These are phyloP conservation scores for Brachyptera risi DNA, from an alignment of 2,888 invertebrate genomes.

Conservation along the genomic window DNA sequence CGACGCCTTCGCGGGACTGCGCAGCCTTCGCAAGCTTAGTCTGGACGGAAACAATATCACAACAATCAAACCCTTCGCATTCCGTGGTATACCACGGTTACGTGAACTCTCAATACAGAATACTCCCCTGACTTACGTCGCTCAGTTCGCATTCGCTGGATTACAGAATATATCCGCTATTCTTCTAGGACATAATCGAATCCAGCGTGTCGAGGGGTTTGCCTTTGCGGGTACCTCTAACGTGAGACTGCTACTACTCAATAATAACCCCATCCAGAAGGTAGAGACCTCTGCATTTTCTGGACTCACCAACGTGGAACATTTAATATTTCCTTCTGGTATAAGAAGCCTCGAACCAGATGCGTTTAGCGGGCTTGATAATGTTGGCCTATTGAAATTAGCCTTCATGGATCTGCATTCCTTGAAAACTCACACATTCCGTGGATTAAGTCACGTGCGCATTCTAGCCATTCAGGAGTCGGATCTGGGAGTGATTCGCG, in stretches of 20 bases:
- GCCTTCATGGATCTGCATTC: slow-evolving; percentile 79
- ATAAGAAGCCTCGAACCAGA: slow-evolving; percentile 70
- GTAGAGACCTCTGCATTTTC: slow-evolving; percentile 81
- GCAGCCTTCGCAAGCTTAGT: slow-evolving; percentile 74
- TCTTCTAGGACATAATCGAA: slow-evolving; percentile 65
- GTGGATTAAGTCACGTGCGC: slow-evolving; percentile 70
- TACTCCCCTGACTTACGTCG: slow-evolving; percentile 74
- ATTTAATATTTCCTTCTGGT: slow-evolving; percentile 78
- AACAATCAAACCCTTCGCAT: slow-evolving; percentile 78
- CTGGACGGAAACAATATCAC: slow-evolving; percentile 86
- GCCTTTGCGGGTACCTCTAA: slow-evolving; percentile 85
- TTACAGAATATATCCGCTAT: slow-evolving; percentile 74
- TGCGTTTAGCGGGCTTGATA: slow-evolving; percentile 76
- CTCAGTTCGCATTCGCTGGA: slow-evolving; percentile 79
- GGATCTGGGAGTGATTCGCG: slow-evolving; percentile 69
- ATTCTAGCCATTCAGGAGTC: slow-evolving; percentile 76
- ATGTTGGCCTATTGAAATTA: slow-evolving; percentile 75
- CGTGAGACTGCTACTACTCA: slow-evolving; percentile 74
- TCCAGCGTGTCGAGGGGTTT: slow-evolving; percentile 61
- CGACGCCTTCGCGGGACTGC: slow-evolving; percentile 78
- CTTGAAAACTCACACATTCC: slow-evolving; percentile 66
- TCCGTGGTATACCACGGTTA: slow-evolving; percentile 67
- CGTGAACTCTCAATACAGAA: slow-evolving; percentile 80
- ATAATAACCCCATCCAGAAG: slow-evolving; percentile 76
- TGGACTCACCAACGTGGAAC: slow-evolving; percentile 75